phyloP scores from a whole-genome alignment of 2,888 invertebrate species.

The Cataglyphis livida region DNA sequence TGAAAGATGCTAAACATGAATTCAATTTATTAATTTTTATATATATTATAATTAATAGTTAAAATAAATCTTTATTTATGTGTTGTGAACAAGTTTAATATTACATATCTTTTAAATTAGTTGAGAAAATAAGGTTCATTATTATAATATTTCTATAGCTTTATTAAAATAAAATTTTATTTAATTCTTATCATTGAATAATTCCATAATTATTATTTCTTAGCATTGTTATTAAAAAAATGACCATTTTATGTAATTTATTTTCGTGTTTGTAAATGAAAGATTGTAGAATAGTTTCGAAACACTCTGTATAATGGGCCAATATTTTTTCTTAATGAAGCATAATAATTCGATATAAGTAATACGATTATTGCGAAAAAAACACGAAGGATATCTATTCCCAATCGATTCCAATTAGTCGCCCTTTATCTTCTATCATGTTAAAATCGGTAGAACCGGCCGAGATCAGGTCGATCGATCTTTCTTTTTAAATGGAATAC shows the following conservation, averaged over 20 bases:
- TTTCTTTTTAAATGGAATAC: constrained; percentile 24
- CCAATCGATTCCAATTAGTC: constrained; percentile 34
- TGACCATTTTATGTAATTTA: background rate
- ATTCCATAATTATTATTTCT: background rate
- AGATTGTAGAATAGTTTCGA: background rate
- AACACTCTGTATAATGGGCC: background rate
- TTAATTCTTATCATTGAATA: background rate
- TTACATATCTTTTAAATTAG: background rate
- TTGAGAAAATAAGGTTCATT: background rate
- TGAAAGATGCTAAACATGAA: background rate
- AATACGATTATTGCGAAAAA: constrained; percentile 6
- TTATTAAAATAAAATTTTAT: background rate
- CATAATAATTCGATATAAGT: background rate
- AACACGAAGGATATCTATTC: background rate
- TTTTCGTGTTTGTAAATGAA: background rate
- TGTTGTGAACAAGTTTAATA: background rate
- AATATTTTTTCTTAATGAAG: background rate
- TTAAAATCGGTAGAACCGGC: constrained; percentile 31
- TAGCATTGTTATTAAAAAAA: background rate
- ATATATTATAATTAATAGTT: background rate
- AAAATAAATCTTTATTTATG: background rate
- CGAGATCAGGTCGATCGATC: constrained; percentile 39
- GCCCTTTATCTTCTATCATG: constrained; percentile 19
- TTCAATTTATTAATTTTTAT: background rate
- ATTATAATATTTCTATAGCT: background rate